These are phyloP conservation scores for Eupsittula cactorum DNA, from an alignment of 2,113 vertebrate genomes.

Conservation along the genomic window DNA sequence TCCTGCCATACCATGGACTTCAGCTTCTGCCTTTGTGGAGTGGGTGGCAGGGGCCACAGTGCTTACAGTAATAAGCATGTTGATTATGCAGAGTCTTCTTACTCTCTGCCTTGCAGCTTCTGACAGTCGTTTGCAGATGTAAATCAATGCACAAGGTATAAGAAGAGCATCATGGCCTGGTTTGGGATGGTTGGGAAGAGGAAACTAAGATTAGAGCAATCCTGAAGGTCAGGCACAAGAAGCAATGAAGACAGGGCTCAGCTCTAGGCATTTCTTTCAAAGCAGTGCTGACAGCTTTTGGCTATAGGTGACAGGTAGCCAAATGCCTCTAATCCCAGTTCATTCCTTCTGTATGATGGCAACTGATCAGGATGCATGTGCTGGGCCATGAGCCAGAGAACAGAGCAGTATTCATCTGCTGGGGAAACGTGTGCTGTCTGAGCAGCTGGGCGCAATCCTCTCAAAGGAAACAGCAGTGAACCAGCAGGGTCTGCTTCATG, in stretches of 20 bases:
- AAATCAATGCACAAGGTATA: not conserved
- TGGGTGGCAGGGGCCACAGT: no score
- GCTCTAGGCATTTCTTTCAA: not conserved
- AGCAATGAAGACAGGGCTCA: not conserved
- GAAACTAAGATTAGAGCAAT: not conserved
- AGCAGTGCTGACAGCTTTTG: not conserved
- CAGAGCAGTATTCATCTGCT: not conserved
- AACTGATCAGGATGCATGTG: not conserved
- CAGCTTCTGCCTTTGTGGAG: not conserved
- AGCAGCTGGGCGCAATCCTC: not conserved
- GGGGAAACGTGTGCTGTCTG: not conserved
- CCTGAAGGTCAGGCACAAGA: not conserved
- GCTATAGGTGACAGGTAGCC: not conserved
- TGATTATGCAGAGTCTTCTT: not conserved
- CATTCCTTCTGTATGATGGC: not conserved
- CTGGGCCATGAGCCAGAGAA: slow-evolving; percentile 5
- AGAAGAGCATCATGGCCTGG: not conserved
- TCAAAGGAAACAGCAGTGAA: not conserved
- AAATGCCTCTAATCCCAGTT: not conserved
- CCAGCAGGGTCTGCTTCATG: not conserved
- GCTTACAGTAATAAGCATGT: rapidly evolving
- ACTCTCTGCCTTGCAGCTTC: not conserved
- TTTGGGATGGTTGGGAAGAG: not conserved
- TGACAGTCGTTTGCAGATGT: not conserved
- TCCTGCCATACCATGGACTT: not conserved